Conservation (phyloP, 2,797 vertebrate species). For the Cercopithecus mitis region DNA sequence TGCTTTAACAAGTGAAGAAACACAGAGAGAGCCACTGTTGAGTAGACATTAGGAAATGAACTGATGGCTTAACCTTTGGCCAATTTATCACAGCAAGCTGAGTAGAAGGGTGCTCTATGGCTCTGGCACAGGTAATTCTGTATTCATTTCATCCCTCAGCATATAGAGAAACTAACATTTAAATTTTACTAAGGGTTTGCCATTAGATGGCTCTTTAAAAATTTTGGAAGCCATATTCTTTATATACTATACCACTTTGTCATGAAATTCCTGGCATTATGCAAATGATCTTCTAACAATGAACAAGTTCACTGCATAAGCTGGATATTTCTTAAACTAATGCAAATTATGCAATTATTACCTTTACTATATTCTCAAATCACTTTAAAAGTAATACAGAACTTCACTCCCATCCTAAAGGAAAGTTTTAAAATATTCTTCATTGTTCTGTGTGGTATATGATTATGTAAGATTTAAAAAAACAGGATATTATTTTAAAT, state of each 20-base stretch:
- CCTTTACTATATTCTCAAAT: conserved; percentile 22
- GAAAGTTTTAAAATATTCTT: conserved; percentile 28
- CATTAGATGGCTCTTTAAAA: conserved; percentile 16
- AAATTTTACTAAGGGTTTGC: not conserved
- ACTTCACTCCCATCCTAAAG: not conserved
- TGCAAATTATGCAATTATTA: not conserved
- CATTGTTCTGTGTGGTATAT: not conserved
- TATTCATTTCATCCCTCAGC: not conserved
- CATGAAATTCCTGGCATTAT: conserved; percentile 6
- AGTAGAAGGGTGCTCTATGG: not conserved
- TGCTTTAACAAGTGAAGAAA: conserved; percentile 40
- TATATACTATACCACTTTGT: not conserved
- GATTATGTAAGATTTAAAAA: not conserved
- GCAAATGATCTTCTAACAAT: conserved; percentile 37
- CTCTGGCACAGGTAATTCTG: not conserved
- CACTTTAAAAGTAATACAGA: conserved; percentile 20
- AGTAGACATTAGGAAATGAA: conserved; percentile 66
- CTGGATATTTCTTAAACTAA: conserved; percentile 18
- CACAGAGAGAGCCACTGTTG: conserved; percentile 79
- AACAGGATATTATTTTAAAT: conserved; percentile 11
- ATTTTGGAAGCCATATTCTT: not conserved
- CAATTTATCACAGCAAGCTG: not conserved
- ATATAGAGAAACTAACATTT: not conserved
- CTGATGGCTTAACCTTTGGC: conserved; percentile 80
- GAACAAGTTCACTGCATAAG: not conserved